Base-by-base conservation (phyloP, 2,888 invertebrate genomes). In the Eugnorisma glareosa region DNA sequence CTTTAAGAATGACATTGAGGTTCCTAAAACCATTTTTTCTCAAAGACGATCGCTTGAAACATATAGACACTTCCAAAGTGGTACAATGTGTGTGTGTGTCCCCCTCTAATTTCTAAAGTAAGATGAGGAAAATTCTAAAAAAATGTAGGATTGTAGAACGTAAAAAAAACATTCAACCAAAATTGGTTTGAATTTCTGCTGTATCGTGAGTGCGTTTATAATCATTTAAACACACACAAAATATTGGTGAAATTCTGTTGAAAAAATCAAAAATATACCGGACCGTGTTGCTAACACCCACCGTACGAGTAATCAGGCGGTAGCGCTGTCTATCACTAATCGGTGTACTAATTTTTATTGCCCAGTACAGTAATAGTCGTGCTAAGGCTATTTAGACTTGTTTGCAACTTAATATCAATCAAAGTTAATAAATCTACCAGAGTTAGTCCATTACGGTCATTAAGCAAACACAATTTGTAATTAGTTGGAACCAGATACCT, bases 391-490 rank as follows among this genome's bases (percentile, higher is more conserved):
- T 84, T 72, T 69, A 66, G 64, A 43, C 81, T 67, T 69, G 76
- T 81, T 75, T 63, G 61, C 67, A 67, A 67, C 48, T 64, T 67
- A 67, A 77, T 83, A 75, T 72, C 75, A 85, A 80, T 84, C 81
- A 71, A 63, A 83, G 82, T 67, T 67, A 83, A 57, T 78, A 67
- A 70, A 82, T 63, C 40, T 54, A 67, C 54, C 63, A 57, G 57
- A 63, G n/a, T 61, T 63, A 37, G 69, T 48, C 24, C 72, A 86
- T 76, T 79, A 67, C 73, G 66, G 71, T n/a, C 68, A 72, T n/a
- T 72, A 73, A 71, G 31, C n/a, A 40, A 48, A 77, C 51, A 79
- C 68, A 67, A 73, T 76, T 64, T 24, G 57, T 67, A 64, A 84
- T 85, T 64, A 77, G 35, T 28, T 21, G 37, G 15, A 66, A 67